phyloP scores from a whole-genome alignment of 2,888 invertebrate genomes.

The Platycheirus rosarum region DNA sequence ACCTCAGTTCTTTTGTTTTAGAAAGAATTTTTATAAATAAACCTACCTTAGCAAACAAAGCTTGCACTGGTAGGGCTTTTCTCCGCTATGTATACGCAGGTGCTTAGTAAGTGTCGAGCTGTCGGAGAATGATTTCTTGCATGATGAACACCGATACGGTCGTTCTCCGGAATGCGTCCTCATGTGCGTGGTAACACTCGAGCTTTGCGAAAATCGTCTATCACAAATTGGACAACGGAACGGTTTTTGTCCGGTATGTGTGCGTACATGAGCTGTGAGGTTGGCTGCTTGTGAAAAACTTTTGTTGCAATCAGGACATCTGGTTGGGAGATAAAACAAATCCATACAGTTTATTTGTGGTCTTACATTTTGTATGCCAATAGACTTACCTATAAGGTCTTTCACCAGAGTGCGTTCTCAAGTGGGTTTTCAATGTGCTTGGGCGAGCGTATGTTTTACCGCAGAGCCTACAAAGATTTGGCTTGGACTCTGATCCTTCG shows the following conservation, averaged over 20 bases:
- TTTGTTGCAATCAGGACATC: constrained; percentile 96
- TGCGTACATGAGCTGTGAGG: constrained; percentile 95
- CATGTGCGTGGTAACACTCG: constrained; percentile 98
- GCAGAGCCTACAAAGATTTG: constrained; percentile 96
- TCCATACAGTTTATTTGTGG: neutral
- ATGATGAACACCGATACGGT: constrained; percentile 97
- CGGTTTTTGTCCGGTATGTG: constrained; percentile 98
- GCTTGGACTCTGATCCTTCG: constrained; percentile 85
- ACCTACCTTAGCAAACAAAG: constrained; percentile 92
- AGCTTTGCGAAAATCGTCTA: constrained; percentile 97
- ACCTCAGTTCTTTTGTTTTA: neutral
- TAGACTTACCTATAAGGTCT: constrained; percentile 84
- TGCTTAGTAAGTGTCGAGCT: constrained; percentile 99
- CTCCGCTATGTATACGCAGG: constrained; percentile 88
- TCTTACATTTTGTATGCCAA: too few species aligned
- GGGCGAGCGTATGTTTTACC: constrained; percentile 98
- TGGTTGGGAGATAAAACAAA: constrained; percentile 26
- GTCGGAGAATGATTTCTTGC: constrained; percentile 99
- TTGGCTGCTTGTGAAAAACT: constrained; percentile 99
- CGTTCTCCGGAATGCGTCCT: constrained; percentile 99
- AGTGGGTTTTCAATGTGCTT: constrained; percentile 97
- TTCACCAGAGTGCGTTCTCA: constrained; percentile 98
- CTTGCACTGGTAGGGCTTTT: constrained; percentile 99
- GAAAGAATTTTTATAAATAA: neutral
- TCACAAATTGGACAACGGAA: constrained; percentile 99